Evolutionary conservation across 2,113 vertebrate species (phyloP), one percentile per base, ranked within the genome.

Genomic region (Rousettus leschenaultii): DNA sequence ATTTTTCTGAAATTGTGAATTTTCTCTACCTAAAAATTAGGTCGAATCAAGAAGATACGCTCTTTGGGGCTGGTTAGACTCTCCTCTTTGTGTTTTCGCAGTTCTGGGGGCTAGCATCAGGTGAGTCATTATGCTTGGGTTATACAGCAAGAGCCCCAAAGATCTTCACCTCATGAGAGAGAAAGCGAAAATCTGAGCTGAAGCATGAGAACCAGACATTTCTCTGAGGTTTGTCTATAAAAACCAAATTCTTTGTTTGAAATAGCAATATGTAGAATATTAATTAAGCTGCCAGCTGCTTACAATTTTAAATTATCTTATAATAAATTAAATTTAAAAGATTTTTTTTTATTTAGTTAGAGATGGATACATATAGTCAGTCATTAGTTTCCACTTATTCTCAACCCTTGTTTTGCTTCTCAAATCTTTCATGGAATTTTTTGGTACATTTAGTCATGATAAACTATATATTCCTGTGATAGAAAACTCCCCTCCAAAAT

Each of bases 171-270:
- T 33, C 2, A 0, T 6, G 6, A 14, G 33, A 6, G 15, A 75
- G 7, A 84, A 28, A 48, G 3, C 45, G 73, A 78, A 94, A 71
- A 55, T 9, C 48, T 48, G 18, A 55, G 5, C n/a, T 40, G 2
- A 80, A 59, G 9, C 51, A 51, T 24, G 33, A 87, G 3, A 80
- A 19, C 10, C 57, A 63, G 15, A 22, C n/a, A 63, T 51, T 63
- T 93, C 14, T 45, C 57, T 70, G 35, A 79, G 15, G 28, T 65
- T 15, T 80, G 30, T 70, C 80, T 79, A 24, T 68, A 84, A 74
- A 95, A 86, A 57, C 7, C 16, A 82, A 89, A 19, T 53, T 71
- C 12, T 79, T 63, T 61, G 30, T 43, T 63, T 94, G 84, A 90
- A 95, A 92, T 19, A n/a, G 10, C 10, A 70, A 11, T 19, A 10